Evolutionary conservation across 2,888 invertebrate species (phyloP), one percentile per base, ranked within the genome.

Genomic region (Venustoraphidia nigricollis): DNA sequence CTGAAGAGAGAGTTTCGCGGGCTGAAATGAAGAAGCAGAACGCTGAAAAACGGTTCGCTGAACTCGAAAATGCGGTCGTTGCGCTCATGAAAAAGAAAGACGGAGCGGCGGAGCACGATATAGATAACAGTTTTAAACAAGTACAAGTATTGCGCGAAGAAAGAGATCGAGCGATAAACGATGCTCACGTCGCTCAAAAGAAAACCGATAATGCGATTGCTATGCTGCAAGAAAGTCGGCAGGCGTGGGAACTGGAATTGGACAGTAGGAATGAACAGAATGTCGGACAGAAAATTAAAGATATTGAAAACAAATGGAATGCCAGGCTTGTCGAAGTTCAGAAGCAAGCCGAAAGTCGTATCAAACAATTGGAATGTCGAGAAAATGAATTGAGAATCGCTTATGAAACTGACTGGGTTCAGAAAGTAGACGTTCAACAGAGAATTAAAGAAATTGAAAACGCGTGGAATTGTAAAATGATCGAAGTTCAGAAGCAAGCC

Each of bases 381-480:
- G 46, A 46, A 34, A 27, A 13, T 34, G 40, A 46, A 35, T 9
- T 40, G 5, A 40, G 17, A 40, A 10, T 6, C 3, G 27, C 6
- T 27, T 27, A 27, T 27, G 27, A 27, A 27, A 27, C 27, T 6
- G 27, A 27, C 27, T 27, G 27, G 27, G 6, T 27, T 57, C 63
- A 27, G 53, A 57, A 27, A 27, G 6, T 6, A 27, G 27, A 27
- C 27, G 27, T 27, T 27, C 27, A 27, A 39, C 51, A 45, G 41
- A 62, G 61, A 41, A 54, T 58, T n/a, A 52, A 59, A 49, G 47
- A 56, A 49, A 53, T 58, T 53, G 45, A 57, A n/a, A 59, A 62
- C 14, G 54, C 59, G 9, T 61, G 67, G 52, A 59, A 54, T 50
- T 63, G 50, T 50, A 54, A 27, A 27, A 27, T 27, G 1, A 6